Conservation (phyloP, 92 coral and sea anemone genomes). For the Metridium senile region DNA sequence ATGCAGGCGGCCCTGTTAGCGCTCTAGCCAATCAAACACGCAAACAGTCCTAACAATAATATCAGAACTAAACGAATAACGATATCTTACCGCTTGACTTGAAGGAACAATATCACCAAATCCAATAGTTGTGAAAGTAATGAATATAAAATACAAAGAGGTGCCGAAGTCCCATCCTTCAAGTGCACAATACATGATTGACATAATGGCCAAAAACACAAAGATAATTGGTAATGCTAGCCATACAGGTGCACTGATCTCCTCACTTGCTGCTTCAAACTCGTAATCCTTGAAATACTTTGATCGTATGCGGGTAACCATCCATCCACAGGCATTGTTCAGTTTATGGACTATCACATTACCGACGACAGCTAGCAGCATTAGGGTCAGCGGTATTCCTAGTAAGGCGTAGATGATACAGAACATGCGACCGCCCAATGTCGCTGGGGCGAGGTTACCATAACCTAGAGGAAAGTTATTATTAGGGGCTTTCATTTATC, state of each 20-base stretch:
- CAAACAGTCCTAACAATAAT: too few relatives aligned
- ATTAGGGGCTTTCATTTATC: background rate
- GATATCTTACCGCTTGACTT: constrained; percentile 72
- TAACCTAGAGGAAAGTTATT: constrained; percentile 55
- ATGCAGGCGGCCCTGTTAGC: too few relatives aligned
- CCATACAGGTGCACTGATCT: constrained; percentile 89
- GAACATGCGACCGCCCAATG: constrained; percentile 80
- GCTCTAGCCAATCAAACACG: too few relatives aligned
- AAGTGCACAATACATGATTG: constrained; percentile 74
- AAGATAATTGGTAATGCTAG: constrained; percentile 78
- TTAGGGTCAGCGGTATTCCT: constrained; percentile 94
- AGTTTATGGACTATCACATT: constrained; percentile 75
- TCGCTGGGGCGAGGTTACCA: constrained; percentile 85
- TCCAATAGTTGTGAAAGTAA: constrained; percentile 92
- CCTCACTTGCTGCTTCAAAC: constrained; percentile 69
- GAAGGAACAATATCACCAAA: constrained; percentile 90
- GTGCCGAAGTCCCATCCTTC: constrained; percentile 97
- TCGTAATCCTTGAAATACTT: constrained; percentile 67
- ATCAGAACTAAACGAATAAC: background rate
- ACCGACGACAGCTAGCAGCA: constrained; percentile 89
- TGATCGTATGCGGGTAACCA: constrained; percentile 60
- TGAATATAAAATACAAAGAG: constrained; percentile 83
- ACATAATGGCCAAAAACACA: constrained; percentile 78
- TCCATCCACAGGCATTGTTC: constrained; percentile 80
- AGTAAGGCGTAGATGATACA: constrained; percentile 82